Evolutionary conservation across 2,888 invertebrate genomes (phyloP).

Genomic region (Hypomecis atomaria): DNA sequence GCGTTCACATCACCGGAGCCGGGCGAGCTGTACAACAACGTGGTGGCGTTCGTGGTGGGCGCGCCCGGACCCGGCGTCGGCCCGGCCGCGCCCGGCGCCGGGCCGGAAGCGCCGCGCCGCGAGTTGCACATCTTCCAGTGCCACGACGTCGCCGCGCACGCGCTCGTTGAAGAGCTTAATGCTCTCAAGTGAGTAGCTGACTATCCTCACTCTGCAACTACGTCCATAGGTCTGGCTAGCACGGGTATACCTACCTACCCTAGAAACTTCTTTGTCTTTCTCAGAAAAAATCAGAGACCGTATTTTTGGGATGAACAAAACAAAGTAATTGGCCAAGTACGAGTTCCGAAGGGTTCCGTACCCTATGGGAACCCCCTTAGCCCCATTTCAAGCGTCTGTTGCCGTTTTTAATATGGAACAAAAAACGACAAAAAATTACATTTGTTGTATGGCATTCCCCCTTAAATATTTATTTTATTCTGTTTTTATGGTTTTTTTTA

Average conservation of each 20-base stretch:
- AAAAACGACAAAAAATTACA: no score
- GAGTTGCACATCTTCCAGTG: conserved; percentile 99
- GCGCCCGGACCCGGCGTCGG: conserved; percentile 68
- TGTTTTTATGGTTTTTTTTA: no score
- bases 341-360: no score
- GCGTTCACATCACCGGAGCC: conserved; percentile 98
- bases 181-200: conserved; percentile 83
- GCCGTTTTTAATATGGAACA: no score
- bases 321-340: no score
- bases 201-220: not conserved
- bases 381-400: no score
- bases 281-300: no score
- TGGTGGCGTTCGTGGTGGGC: conserved; percentile 97
- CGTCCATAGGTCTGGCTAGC: not conserved
- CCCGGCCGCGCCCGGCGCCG: conserved; percentile 34
- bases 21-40: conserved; percentile 99
- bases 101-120: conserved; percentile 76
- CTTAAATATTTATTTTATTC: no score
- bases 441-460: no score
- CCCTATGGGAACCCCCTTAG: no score
- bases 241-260: not conserved
- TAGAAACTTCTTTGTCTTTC: not conserved
- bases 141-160: conserved; percentile 90
- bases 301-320: no score
- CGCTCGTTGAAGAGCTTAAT: conserved; percentile 92